A percentile compares a stretch with the other conserved stretches of the same genome.
These are phyloP conservation scores for Casuarius casuarius DNA, from an alignment of 2,113 vertebrate genomes.

Conservation along the genomic window DNA sequence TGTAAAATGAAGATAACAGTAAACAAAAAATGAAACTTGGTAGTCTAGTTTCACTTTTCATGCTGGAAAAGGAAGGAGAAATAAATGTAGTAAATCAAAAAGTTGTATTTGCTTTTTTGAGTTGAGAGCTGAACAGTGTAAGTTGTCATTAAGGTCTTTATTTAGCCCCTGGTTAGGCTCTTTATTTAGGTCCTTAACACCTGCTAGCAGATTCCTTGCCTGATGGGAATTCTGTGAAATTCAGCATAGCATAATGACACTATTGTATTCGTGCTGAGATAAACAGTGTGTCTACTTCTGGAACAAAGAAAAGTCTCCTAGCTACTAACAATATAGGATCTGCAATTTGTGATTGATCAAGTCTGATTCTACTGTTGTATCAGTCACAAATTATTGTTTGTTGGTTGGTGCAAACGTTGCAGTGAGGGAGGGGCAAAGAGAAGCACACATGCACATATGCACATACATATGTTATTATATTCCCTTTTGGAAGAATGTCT, in stretches of 20 bases:
- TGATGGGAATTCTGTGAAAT: background rate
- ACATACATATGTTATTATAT: accelerated
- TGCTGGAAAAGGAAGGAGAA: background rate
- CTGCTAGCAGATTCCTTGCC: background rate
- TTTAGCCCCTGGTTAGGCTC: background rate
- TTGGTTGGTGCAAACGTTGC: background rate
- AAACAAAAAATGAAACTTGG: background rate
- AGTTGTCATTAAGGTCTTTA: background rate
- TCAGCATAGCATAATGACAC: background rate
- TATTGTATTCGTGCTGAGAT: background rate
- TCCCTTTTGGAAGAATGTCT: background rate
- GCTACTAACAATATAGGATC: background rate
- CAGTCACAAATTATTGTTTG: background rate
- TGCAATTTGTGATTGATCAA: background rate
- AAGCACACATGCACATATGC: background rate
- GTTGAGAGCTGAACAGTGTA: background rate
- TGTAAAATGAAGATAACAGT: background rate
- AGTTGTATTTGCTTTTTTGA: background rate
- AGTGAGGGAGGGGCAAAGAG: background rate
- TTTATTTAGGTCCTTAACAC: background rate
- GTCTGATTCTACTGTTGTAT: background rate
- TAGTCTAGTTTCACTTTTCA: background rate
- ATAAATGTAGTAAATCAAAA: background rate
- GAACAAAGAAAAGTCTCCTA: background rate
- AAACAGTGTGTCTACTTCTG: background rate